Evolutionary conservation across 2,888 invertebrate genomes (phyloP), one percentile per base, ranked within the genome.

Genomic region (Pseudoips prasinana): DNA sequence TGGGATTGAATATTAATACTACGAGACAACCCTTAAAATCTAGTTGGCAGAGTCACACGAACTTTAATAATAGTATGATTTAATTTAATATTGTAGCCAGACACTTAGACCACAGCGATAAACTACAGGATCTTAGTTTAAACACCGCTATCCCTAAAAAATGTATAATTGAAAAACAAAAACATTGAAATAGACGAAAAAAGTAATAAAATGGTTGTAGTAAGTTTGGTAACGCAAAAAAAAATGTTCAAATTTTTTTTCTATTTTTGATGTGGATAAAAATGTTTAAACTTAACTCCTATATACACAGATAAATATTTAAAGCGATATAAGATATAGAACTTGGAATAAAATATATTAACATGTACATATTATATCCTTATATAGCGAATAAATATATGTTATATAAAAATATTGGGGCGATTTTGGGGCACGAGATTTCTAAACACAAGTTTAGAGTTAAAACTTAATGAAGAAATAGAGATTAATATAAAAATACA

Each of bases 11-110:
- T 46, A 52, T 58, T 59, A n/a, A n/a, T n/a, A n/a, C 50, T 65
- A 65, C 57, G 39, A 58, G 52, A 64, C 64, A 66, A 64, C 49
- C 43, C 64, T 68, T 71, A 67, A 50, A 25, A 46, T 35, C 64
- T 73, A 75, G 39, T 68, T 73, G 66, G 70, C 71, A 63, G 50
- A 70, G 50, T 60, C 59, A 64, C 58, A 60, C 61, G 39, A 59
- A 64, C 47, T 53, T 46, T 52, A 8, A 7, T 14, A 14, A 14
- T 43, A 48, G 39, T 57, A 55, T 30, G 24, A 40, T 40, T 47
- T 43, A 33, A 46, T 43, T 40, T 45, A 43, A 40, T 33, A 48
- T 46, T 43, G 42, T 41, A 52, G 40, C 42, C 50, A 51, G 52
- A 51, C 41, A 52, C 38, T 27, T 42, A 58, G 49, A 70, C 67